Base-by-base conservation (phyloP, 2,113 vertebrate species). In the Grus americana region DNA sequence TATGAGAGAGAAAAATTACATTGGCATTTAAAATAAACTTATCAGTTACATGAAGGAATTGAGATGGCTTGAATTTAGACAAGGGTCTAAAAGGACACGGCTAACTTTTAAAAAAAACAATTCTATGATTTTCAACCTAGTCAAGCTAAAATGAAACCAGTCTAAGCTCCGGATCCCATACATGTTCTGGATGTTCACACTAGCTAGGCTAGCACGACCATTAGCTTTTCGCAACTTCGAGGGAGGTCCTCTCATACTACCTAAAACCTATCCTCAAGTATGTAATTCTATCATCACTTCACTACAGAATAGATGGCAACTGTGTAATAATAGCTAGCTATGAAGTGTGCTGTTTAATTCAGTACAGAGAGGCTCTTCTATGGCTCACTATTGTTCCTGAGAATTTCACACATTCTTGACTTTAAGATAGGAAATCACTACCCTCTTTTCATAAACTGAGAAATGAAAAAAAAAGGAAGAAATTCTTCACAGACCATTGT, bases 1-100 rank as follows among this genome's bases (percentile, higher is more conserved):
- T 99, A 38, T 5, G 47, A 50, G 93, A 93, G 47, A 66, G n/a
- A 89, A 30, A 92, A 93, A 90, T 72, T 6, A 90, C 10, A 78
- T 0, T 15, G 29, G 36, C 20, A 54, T 82, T 75, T 86, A 67
- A 86, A 80, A 85, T 44, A 23, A 57, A 61, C 5, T 11, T 46
- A 66, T 9, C 2, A 0, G 57, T 44, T 47, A 44, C 11, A 30
- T 19, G 72, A 72, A 91, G 65, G 29, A 93, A 87, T 0, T 67
- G 42, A 86, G 47, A 58, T 12, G 16, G 44, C 4, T 13, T 36
- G 26, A 90, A 68, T 47, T 84, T 57, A 67, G n/a, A 88, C 3
- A 50, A 1, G 2, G 13, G 7, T 44, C 22, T 67, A 32, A 91
- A 90, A 87, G 16, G 12, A 62, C 34, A 46, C 19, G 82, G 23